Evolutionary conservation across 1,140 invertebrate species (phyloP).

Genomic region (Harpegnathos saltator): DNA sequence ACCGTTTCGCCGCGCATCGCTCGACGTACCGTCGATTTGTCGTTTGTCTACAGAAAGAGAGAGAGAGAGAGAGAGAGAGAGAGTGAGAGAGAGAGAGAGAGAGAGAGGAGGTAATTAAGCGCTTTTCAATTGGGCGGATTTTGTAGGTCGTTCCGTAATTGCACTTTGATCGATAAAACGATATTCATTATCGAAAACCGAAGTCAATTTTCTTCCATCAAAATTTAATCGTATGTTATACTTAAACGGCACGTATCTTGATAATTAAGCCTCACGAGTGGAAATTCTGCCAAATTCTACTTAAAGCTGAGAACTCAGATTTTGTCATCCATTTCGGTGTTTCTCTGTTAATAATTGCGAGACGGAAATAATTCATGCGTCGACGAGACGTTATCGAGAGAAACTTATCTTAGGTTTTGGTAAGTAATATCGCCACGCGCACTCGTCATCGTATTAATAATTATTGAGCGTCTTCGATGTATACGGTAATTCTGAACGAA

Average conservation of each 20-base stretch:
- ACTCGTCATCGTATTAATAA: not conserved
- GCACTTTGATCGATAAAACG: too few relatives aligned
- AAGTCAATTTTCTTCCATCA: not conserved
- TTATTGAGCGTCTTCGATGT: not conserved
- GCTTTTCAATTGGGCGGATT: not conserved
- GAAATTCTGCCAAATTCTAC: not conserved
- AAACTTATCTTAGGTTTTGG: not conserved
- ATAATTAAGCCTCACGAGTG: not conserved
- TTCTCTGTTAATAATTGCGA: not conserved
- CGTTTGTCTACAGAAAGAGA: too few relatives aligned
- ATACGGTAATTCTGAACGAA: constrained; percentile 3
- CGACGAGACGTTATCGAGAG: not conserved
- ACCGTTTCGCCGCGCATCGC: not conserved
- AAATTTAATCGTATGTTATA: not conserved
- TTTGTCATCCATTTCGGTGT: not conserved
- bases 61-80: too few relatives aligned
- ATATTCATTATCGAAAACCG: not conserved
- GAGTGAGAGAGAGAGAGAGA: too few relatives aligned
- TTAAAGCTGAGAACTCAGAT: not conserved
- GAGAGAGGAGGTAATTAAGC: constrained; percentile 22
- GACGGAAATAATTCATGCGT: not conserved
- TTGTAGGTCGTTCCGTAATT: not conserved
- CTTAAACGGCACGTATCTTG: not conserved
- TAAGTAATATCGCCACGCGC: not conserved
- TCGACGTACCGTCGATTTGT: constrained; percentile 14